Evolutionary conservation across 2,797 vertebrate genomes (phyloP), one percentile per base, ranked within the genome.

Genomic region (Leptodactylus fallax): DNA sequence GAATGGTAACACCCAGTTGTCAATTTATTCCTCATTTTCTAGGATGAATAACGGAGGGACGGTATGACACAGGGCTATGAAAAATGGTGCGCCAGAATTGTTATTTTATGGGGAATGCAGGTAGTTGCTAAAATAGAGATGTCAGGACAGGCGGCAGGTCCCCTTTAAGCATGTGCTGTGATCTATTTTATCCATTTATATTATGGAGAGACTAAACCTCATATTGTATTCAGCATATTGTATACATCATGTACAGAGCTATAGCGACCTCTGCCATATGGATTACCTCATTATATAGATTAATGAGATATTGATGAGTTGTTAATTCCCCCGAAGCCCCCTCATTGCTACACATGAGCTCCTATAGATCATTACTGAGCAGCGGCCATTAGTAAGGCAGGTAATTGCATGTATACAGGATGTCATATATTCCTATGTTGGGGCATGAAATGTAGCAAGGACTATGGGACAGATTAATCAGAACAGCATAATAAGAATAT

Each of bases 381-480:
- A 47, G 2, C 58, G 27, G 7, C 27, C 77, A 71, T 72, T 72
- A 71, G 25, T 21, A 21, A 19, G 49, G 47, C 21, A 65, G n/a
- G 72, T 17, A 25, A 53, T 67, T 53, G 21, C 19, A 11, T 45
- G 19, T 4, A 83, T 47, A 60, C 16, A 83, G 25, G 63, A 60
- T 79, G 36, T n/a, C 23, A 36, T 79, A 55, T 79, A 79, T 65
- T 87, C 21, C 95, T 77, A n/a, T 63, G 77, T 4, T 1, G 9
- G 55, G 7, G 45, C 58, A 47, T 25, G 51, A 17, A 60, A n/a
- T 60, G 49, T 11, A 19, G 8, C 82, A 36, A 3, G 17, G 47
- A 51, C 21, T 16, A n/a, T 14, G 14, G 1, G 21, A 45, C 3
- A 51, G 6, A 49, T 23, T 6, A 79, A 58, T 58, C n/a, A 58